phyloP scores from a whole-genome alignment of 2,888 invertebrate species.

The Thecophora atra region DNA sequence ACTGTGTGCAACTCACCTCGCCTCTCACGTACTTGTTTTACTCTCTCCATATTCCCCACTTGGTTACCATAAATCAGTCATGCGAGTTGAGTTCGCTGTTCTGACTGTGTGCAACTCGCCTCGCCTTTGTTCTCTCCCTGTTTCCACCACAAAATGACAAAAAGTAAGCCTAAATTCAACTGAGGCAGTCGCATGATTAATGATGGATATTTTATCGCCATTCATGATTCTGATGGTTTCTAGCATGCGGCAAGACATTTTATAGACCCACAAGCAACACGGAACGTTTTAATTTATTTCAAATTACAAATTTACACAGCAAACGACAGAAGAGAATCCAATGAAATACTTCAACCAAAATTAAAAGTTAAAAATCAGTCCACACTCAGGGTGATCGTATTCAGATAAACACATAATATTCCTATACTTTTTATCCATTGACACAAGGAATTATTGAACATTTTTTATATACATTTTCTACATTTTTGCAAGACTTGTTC shows the following conservation, averaged over 20 bases:
- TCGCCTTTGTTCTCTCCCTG: background rate
- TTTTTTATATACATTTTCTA: too few species aligned
- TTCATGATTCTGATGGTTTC: background rate
- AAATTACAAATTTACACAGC: too few species aligned
- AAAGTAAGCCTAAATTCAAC: slow-evolving; percentile 5
- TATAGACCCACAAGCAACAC: slow-evolving; percentile 5
- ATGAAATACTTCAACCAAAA: too few species aligned
- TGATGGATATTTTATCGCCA: background rate
- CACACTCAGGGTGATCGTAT: too few species aligned
- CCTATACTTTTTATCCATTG: too few species aligned
- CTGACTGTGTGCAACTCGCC: background rate
- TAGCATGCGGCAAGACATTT: background rate
- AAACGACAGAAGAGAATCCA: too few species aligned
- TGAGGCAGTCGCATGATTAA: background rate
- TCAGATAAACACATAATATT: too few species aligned
- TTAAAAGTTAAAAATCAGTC: too few species aligned
- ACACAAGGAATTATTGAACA: too few species aligned
- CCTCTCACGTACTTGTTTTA: too few species aligned
- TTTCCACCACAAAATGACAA: background rate
- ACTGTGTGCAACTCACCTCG: background rate
- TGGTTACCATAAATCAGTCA: background rate
- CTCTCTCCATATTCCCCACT: background rate
- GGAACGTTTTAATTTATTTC: too few species aligned
- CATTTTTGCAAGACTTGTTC: too few species aligned
- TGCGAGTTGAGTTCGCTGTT: background rate